These are phyloP conservation scores for Eudemis profundana DNA, from an alignment of 2,888 invertebrate genomes.

Conservation along the genomic window DNA sequence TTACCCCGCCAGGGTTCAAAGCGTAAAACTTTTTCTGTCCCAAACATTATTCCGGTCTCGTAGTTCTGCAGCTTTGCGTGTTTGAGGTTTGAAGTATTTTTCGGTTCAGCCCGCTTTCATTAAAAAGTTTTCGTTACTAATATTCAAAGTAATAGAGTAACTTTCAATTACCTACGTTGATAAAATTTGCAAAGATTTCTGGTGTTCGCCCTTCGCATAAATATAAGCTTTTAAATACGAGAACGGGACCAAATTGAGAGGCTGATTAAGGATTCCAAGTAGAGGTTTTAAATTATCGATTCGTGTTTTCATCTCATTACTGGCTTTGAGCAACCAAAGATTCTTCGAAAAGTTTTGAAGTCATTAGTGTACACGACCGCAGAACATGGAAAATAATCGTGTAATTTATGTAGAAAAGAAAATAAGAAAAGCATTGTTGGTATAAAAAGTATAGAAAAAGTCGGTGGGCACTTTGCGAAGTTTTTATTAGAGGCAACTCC, in stretches of 20 bases:
- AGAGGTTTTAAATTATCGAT: background rate
- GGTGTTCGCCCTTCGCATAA: too few relatives aligned
- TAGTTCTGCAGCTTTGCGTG: slow-evolving; percentile 80
- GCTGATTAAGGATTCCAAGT: background rate
- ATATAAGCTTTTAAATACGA: background rate
- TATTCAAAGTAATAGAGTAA: slow-evolving; percentile 74
- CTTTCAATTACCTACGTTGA: slow-evolving; percentile 66
- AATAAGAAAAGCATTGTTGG: slow-evolving; percentile 42
- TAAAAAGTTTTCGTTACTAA: slow-evolving; percentile 75
- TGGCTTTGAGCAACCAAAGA: slow-evolving; percentile 13
- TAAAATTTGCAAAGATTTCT: slow-evolving; percentile 48
- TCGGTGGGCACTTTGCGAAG: slow-evolving; percentile 43
- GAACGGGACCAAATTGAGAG: background rate
- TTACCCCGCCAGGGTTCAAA: slow-evolving; percentile 81
- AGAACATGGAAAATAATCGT: slow-evolving; percentile 39
- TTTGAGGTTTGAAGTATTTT: slow-evolving; percentile 81
- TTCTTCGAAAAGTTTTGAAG: slow-evolving; percentile 22
- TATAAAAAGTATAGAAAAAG: slow-evolving; percentile 41
- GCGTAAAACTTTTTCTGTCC: slow-evolving; percentile 82
- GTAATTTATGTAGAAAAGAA: slow-evolving; percentile 42
- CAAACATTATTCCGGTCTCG: slow-evolving; percentile 83
- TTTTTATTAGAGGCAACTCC: slow-evolving; percentile 44
- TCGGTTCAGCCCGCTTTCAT: slow-evolving; percentile 77
- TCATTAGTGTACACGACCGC: slow-evolving; percentile 34
- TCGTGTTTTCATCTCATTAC: background rate